Evolutionary conservation across 2,888 invertebrate species (phyloP), one percentile per base, ranked within the genome.

Genomic region (Megamerina dolium): DNA sequence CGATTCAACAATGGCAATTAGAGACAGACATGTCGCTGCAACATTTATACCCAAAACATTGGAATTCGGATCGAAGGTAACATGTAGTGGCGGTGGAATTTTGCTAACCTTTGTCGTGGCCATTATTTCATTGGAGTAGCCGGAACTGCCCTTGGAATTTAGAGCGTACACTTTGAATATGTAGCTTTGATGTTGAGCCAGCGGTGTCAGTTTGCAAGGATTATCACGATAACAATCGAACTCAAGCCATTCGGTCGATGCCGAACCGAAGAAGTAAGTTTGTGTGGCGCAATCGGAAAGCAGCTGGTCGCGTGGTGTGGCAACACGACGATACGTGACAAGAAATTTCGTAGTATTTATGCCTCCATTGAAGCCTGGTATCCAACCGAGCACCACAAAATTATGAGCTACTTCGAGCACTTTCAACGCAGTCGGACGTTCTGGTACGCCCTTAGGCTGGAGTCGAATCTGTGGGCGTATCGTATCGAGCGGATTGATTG

Each of bases 281-380:
- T 43, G 39, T 14, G 39, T 43, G 3, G 76, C 78, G 59, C 80
- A 82, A 16, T 80, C 82, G 32, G 77, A 77, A 3, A 78, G 74
- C 27, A 77, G 70, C 45, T 76, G 75, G 43, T 81, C 79, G 3
- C 76, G 75, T 4, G 77, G 77, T 29, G 71, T 70, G 1, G 79
- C 75, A 1, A 83, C 80, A 17, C 85, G 79, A 18, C 83, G 80
- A 66, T 87, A 90, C 17, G 83, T 80, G n/a, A 90, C 84, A 58
- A 87, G 83, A 68, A 87, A 90, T 62, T 89, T 91, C 1, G 91
- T 92, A 57, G 82, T 86, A 26, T 79, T 77, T 39, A 89, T 73
- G 0, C 93, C 93, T 0, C 93, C 93, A 64, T 93, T 88, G 66
- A 93, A 93, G 1, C 92, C 92, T 0, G 88, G 82, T 55, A 86